phyloP scores from a whole-genome alignment of 2,113 vertebrate genomes.

The Dryoscopus gambensis region DNA sequence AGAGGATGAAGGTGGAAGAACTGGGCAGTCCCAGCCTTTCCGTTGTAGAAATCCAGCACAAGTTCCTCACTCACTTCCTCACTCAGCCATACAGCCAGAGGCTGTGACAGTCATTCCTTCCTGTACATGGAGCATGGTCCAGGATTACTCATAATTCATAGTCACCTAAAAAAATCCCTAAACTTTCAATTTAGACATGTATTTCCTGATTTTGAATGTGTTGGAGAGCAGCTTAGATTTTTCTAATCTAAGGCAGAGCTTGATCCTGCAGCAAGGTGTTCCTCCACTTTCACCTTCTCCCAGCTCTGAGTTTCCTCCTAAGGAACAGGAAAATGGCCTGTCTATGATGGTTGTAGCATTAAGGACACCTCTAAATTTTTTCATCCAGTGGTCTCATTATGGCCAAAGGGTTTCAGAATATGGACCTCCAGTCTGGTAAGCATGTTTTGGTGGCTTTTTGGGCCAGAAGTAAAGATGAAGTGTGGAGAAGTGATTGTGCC shows the following conservation, averaged over 20 bases:
- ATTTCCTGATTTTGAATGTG: not conserved
- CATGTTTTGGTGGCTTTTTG: not conserved
- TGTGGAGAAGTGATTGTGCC: not conserved
- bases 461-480: not conserved
- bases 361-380: not conserved
- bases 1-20: not conserved
- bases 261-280: not conserved
- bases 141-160: not conserved
- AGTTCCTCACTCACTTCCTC: not conserved
- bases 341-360: not conserved
- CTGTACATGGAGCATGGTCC: not conserved
- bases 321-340: not conserved
- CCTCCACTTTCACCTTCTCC: not conserved
- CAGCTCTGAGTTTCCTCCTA: not conserved
- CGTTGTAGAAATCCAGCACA: not conserved
- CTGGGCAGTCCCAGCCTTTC: not conserved
- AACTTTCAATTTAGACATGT: not conserved
- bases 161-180: not conserved
- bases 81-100: not conserved
- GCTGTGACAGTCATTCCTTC: not conserved
- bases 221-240: not conserved
- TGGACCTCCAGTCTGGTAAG: not conserved
- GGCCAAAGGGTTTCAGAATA: not conserved
- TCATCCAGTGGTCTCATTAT: not conserved
- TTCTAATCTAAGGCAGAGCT: not conserved